Conservation (phyloP, 2,113 vertebrate genomes). For the Burhinus bistriatus region DNA sequence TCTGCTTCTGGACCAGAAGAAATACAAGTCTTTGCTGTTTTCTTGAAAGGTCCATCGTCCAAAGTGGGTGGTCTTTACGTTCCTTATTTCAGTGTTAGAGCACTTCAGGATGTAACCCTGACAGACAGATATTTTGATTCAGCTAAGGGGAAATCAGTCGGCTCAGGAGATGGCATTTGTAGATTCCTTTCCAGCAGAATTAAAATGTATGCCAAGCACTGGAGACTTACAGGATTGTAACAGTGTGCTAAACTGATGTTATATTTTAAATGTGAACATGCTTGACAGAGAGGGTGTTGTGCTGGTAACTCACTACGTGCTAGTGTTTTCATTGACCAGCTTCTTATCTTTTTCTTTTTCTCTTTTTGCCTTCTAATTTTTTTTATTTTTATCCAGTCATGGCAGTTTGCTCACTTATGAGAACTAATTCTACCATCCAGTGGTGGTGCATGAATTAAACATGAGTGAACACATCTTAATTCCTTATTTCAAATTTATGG, state of each 20-base stretch:
- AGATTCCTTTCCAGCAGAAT: background rate
- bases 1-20: background rate
- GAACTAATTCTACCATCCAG: background rate
- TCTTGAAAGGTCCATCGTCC: background rate
- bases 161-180: background rate
- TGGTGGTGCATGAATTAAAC: slow-evolving; percentile 18
- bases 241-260: background rate
- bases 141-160: background rate
- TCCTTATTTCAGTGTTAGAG: background rate
- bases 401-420: background rate
- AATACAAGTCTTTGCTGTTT: background rate
- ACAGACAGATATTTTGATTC: background rate
- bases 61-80: background rate
- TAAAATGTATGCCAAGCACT: background rate
- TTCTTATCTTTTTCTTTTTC: background rate
- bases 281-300: background rate
- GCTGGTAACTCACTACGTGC: background rate
- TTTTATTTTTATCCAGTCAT: background rate
- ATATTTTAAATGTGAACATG: background rate
- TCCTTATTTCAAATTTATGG: slow-evolving; percentile 9
- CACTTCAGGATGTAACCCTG: background rate
- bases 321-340: background rate
- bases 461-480: slow-evolving; percentile 19
- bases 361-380: background rate
- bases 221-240: background rate